Evolutionary conservation across 1,140 invertebrate genomes (phyloP).

Genomic region (Drosophila auraria): DNA sequence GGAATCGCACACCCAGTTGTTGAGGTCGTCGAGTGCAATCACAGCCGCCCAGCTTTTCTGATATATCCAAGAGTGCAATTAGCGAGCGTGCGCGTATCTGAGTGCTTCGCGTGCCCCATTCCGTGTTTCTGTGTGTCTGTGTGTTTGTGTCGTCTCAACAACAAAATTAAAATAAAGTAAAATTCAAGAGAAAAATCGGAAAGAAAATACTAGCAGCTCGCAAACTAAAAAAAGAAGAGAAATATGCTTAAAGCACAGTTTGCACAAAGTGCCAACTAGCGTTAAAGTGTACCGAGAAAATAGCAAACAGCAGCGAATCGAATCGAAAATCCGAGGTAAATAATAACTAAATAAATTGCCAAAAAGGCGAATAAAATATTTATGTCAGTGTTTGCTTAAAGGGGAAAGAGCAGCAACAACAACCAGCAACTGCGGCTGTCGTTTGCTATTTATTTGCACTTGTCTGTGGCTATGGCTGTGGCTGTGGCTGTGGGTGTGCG

Average conservation of each 20-base stretch:
- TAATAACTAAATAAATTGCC: constrained; percentile 34
- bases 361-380: constrained; percentile 17
- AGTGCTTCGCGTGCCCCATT: not conserved
- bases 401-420: not conserved
- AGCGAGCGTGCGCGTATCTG: constrained; percentile 25
- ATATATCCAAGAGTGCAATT: constrained; percentile 42
- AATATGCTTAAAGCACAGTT: constrained; percentile 77
- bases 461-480: not conserved
- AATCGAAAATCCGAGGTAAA: constrained; percentile 62
- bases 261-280: constrained; percentile 70
- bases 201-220: constrained; percentile 27
- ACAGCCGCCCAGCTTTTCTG: constrained; percentile 18
- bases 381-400: constrained; percentile 35
- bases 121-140: constrained; percentile 10
- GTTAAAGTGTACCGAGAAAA: constrained; percentile 44
- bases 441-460: constrained; percentile 27
- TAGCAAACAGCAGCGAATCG: constrained; percentile 52
- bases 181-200: constrained; percentile 22
- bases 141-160: constrained; percentile 19
- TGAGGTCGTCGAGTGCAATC: constrained; percentile 43
- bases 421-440: constrained; percentile 9
- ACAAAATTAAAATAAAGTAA: constrained; percentile 16
- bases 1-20: constrained; percentile 35
- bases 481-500: not conserved
- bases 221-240: constrained; percentile 47